phyloP scores from a whole-genome alignment of 2,113 vertebrate species.

The Haemorhous mexicanus region DNA sequence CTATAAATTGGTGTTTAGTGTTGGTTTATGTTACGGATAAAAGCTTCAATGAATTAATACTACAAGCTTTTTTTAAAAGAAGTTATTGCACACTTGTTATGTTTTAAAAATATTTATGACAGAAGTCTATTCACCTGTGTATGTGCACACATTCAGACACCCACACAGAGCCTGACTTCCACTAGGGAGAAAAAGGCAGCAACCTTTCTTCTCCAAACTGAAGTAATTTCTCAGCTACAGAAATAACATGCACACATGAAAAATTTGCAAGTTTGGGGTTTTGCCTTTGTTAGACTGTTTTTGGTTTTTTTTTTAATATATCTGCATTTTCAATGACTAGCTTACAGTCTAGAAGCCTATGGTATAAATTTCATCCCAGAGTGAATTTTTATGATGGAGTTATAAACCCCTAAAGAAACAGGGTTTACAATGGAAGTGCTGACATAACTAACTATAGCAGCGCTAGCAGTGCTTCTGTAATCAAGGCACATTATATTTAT shows the following conservation, averaged over 20 bases:
- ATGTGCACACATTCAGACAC: not conserved
- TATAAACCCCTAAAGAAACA: constrained; percentile 72
- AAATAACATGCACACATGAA: not conserved
- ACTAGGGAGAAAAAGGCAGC: not conserved
- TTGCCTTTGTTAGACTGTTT: not conserved
- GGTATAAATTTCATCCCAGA: constrained; percentile 70
- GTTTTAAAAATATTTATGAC: constrained; percentile 10
- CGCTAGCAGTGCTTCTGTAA: constrained; percentile 64
- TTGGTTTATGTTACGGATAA: constrained; percentile 30
- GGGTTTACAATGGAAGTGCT: constrained; percentile 75
- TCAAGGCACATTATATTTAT: constrained; percentile 76
- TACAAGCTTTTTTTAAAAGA: not conserved
- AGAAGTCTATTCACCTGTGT: not conserved
- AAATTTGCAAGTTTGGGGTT: not conserved
- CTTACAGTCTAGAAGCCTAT: constrained; percentile 40
- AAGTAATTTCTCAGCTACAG: not conserved
- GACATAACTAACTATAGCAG: constrained; percentile 74
- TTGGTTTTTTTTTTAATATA: not conserved
- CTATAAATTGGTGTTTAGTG: constrained; percentile 61
- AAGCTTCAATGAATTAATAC: constrained; percentile 16
- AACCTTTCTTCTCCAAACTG: not conserved
- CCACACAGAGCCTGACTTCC: not conserved
- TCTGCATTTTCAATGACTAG: constrained; percentile 33
- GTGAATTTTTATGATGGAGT: constrained; percentile 74
- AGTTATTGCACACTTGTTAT: not conserved